Evolutionary conservation across 2,888 invertebrate genomes (phyloP).

Genomic region (Sisyra terminalis): DNA sequence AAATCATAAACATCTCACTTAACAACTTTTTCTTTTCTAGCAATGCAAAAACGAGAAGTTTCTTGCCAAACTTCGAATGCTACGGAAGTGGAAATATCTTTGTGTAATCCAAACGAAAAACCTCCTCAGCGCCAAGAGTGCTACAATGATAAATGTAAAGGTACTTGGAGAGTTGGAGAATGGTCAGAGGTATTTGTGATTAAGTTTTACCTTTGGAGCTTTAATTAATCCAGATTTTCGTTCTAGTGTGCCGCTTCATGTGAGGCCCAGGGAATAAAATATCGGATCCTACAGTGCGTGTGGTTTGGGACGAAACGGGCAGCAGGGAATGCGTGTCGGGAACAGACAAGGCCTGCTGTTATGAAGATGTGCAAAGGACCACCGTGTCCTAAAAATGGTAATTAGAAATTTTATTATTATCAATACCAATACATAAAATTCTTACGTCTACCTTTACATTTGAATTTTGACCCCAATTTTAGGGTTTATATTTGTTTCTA

Average conservation of each 20-base stretch:
- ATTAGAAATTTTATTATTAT: conserved; percentile 23
- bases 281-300: conserved; percentile 79
- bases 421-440: too few relatives aligned
- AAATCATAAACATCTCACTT: too few relatives aligned
- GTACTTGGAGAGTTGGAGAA: conserved; percentile 78
- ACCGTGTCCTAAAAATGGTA: conserved; percentile 40
- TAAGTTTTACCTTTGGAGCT: neutral
- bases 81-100: conserved; percentile 22
- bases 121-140: conserved; percentile 71
- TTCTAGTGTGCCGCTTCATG: conserved; percentile 73
- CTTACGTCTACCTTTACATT: too few relatives aligned
- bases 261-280: conserved; percentile 68
- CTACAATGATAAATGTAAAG: conserved; percentile 65
- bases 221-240: conserved; percentile 9
- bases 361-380: conserved; percentile 59
- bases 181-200: conserved; percentile 70
- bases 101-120: conserved; percentile 54
- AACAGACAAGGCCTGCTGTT: conserved; percentile 57
- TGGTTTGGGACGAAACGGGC: conserved; percentile 75
- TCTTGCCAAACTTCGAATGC: conserved; percentile 34
- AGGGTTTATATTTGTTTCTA: too few relatives aligned
- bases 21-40: too few relatives aligned
- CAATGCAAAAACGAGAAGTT: conserved; percentile 56
- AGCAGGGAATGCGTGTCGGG: conserved; percentile 74
- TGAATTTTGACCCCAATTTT: too few relatives aligned